Evolutionary conservation across 2,113 vertebrate species (phyloP).

Genomic region (Sander lucioperca): DNA sequence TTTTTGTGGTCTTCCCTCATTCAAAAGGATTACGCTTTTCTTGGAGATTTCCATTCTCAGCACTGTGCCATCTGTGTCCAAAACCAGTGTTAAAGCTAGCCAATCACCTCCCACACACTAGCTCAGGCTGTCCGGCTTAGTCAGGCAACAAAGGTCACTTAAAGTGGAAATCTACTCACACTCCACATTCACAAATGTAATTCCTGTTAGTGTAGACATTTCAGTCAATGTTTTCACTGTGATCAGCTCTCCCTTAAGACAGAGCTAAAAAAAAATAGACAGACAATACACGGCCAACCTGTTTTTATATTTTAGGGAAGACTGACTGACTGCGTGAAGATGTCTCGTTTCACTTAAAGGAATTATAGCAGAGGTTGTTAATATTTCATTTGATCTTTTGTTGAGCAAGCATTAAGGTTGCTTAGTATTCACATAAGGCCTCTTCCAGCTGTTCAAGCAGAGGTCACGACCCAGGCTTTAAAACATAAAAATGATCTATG

Average conservation of each 20-base stretch:
- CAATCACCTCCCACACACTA: constrained; percentile 20
- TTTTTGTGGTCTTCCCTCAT: background rate
- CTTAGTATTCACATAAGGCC: background rate
- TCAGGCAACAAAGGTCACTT: background rate
- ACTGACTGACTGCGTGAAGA: background rate
- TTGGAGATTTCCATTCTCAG: constrained; percentile 11
- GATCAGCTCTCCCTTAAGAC: background rate
- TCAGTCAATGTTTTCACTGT: background rate
- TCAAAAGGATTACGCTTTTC: constrained; percentile 18
- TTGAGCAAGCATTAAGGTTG: background rate
- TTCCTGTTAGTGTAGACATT: background rate
- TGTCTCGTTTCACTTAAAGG: background rate
- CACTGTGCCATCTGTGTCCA: constrained; percentile 17
- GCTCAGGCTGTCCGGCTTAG: background rate
- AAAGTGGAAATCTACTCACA: background rate
- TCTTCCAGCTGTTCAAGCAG: background rate
- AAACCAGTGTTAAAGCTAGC: background rate
- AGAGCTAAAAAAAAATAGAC: background rate
- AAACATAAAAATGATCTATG: background rate
- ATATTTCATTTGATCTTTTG: background rate
- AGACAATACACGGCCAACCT: background rate
- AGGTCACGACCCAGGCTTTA: background rate
- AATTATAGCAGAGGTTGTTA: background rate
- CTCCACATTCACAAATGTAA: constrained; percentile 1
- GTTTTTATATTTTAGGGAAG: background rate